Evolutionary conservation across 2,888 invertebrate genomes (phyloP).

Genomic region (Noctua janthina): DNA sequence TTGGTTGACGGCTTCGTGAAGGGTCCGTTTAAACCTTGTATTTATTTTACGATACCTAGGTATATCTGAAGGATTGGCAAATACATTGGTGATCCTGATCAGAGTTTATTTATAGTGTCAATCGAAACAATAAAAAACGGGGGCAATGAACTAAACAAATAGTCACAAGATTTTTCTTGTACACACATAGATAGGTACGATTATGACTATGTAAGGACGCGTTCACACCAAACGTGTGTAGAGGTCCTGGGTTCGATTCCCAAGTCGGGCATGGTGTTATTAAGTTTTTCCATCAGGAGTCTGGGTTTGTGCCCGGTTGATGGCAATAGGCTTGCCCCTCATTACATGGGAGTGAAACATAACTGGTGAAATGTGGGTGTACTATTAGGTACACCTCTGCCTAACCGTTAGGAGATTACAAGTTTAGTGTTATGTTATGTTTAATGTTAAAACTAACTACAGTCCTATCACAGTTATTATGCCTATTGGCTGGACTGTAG

Average conservation of each 20-base stretch:
- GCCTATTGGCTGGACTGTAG: background rate
- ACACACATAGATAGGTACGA: background rate
- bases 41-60: background rate
- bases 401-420: background rate
- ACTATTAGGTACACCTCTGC: background rate
- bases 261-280: background rate
- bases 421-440: too few relatives aligned
- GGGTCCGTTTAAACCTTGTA: background rate
- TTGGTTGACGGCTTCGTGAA: too few relatives aligned
- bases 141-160: background rate
- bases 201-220: background rate
- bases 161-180: background rate
- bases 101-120: background rate
- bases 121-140: background rate
- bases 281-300: background rate
- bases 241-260: background rate
- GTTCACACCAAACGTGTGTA: background rate
- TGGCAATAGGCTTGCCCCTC: background rate
- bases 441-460: background rate
- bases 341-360: background rate
- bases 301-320: background rate
- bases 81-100: background rate
- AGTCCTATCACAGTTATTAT: background rate
- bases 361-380: background rate
- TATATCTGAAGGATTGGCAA: background rate